Evolutionary conservation across 2,113 vertebrate species (phyloP), one percentile per base, ranked within the genome.

Genomic region (Tachysurus vachellii): DNA sequence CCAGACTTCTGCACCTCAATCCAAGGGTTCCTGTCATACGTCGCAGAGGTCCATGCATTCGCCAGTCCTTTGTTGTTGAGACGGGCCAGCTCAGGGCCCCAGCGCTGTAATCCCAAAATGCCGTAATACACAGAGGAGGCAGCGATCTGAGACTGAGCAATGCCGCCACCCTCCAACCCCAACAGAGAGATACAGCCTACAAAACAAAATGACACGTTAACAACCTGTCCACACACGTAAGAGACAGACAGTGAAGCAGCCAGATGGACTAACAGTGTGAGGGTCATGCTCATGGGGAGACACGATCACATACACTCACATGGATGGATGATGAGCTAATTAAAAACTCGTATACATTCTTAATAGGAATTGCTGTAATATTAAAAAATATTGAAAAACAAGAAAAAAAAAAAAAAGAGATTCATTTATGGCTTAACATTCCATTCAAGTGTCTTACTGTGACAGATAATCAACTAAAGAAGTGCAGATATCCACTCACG

Each of bases 31-130:
- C 90, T 95, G 93, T 99, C 98, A 0, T 98, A 96, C 83, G 96
- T 92, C 36, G 97, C 97, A 31, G 98, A 93, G 0, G 96, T 99
- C 98, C 98, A 99, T 36, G 98, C 98, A 0, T 99, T 99, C 44
- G 98, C 98, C 0, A 99, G 94, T 42, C 97, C 98, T 0, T 95
- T 96, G 92, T 94, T 96, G 94, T 98, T 94, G 86, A 99, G 97
- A 28, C 98, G 96, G 11, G 96, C 96, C 0, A 98, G 94, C 91
- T 99, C 97, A 0, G 97, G 96, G 0, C 95, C 97, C 98, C 98
- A 99, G 88, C 97, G 97, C 94, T 99, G 98, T 90, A 99, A 71
- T 2, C 97, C 96, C 85, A 99, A 90, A 88, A 99, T 95, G 76
- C 95, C 96, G 0, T 97, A 93, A 68, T 97, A 90, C 61, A 97